Evolutionary conservation across 2,113 vertebrate genomes (phyloP), one percentile per base, ranked within the genome.

Genomic region (Trogon melanurus): DNA sequence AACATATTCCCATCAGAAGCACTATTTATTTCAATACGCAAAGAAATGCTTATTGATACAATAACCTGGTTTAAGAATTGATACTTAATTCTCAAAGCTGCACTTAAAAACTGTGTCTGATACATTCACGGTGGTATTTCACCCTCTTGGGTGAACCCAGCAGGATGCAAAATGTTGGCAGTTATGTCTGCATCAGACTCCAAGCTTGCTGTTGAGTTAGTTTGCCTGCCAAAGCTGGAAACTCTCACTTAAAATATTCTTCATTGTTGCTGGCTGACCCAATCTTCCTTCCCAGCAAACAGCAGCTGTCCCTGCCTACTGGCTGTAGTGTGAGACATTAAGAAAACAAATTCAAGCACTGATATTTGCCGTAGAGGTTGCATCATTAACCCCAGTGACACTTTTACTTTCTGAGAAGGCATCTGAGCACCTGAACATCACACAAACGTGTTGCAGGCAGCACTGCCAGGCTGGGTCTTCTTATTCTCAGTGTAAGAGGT

Each of bases 331-430:
- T 64, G 53, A 83, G 29, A 15, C n/a, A 19, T 29, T 79, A 65
- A 71, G 60, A 82, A 91, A 91, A 88, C 14, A 69, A 86, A 60
- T 5, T 19, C 16, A 91, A 61, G n/a, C 19, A 53, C 34, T 56
- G 56, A 53, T 48, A 76, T 53, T 87, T 93, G 38, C 50, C 34
- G 11, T 1, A 61, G 34, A 73, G 32, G 15, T 53, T 69, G 6
- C 26, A 54, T 23, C 0, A 0, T 34, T 71, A 45, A 29, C 36
- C 25, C 14, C 51, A 71, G 21, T 9, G 16, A 54, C 18, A 30
- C 6, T 72, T 50, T 5, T 32, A 21, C 21, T 53, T 61, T 32
- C 65, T 58, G 45, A 65, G 26, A 69, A 53, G 34, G 17, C 80
- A 65, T 8, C 13, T 8, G n/a, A 64, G 21, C n/a, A 36, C n/a